Evolutionary conservation across 2,888 invertebrate genomes (phyloP), one percentile per base, ranked within the genome.

Genomic region (Standfussiana lucernea): DNA sequence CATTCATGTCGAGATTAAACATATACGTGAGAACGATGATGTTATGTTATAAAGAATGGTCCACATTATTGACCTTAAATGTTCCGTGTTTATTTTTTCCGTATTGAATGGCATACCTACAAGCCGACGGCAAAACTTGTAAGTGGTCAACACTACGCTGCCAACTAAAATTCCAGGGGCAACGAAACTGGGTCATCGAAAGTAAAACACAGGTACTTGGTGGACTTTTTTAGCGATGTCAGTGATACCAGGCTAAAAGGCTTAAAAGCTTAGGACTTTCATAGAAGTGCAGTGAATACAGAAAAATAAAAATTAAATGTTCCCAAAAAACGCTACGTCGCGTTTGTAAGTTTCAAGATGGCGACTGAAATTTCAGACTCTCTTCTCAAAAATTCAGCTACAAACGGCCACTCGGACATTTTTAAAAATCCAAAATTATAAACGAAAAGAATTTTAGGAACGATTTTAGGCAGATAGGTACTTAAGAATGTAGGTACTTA

Each of bases 371-470:
- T 47, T 50, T 7, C 32, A 35, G 64, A 35, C 42, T 65, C 62
- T 56, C 56, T 62, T 71, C 28, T 56, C 35, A 53, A 62, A 77
- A 71, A 67, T 42, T 37, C 61, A 42, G 62, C 42, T 28, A 42
- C 59, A 64, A 56, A 47, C 21, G 70, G 8, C 24, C 35, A 50
- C 42, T 56, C 32, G 15, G 56, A 68, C 35, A 28, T 77, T 77
- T 75, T 64, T 50, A 32, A 75, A 82, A 62, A 8, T 67, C 24
- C 8, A 28, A 64, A 77, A 56, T 66, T 53, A 56, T 53, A 3
- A 61, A 53, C 21, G 32, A 18, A 70, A 37, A 69, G 13, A 61
- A n/a, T 67, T 82, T 35, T 32, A 28, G 42, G 21, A 50, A 56
- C 35, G 32, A 40, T 35, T 65, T 78, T 21, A 18, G 24, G 21